phyloP scores from a whole-genome alignment of 2,888 invertebrate genomes.

The Serripes groenlandicus region DNA sequence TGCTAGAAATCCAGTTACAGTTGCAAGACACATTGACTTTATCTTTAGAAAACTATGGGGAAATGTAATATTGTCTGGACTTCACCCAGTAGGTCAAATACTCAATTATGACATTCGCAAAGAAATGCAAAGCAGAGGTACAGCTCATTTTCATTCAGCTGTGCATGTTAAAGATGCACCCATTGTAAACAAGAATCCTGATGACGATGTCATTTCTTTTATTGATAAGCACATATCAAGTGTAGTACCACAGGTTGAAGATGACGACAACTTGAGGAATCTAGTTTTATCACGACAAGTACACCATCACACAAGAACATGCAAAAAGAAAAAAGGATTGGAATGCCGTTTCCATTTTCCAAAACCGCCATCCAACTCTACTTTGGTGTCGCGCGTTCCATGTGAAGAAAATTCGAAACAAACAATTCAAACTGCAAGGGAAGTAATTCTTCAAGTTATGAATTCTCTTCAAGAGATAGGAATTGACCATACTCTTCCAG shows the following conservation, averaged over 20 bases:
- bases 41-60: conserved; percentile 33
- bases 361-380: conserved; percentile 27
- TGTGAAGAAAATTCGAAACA: conserved; percentile 28
- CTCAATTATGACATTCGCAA: conserved; percentile 51
- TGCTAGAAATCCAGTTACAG: conserved; percentile 59
- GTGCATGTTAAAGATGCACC: conserved; percentile 56
- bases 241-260: conserved; percentile 30
- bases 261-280: conserved; percentile 15
- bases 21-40: conserved; percentile 58
- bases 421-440: neutral
- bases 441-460: conserved; percentile 4
- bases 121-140: conserved; percentile 61
- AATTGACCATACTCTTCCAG: neutral
- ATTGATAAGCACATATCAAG: conserved; percentile 33
- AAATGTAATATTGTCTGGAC: conserved; percentile 48
- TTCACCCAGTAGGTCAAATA: conserved; percentile 58
- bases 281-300: conserved; percentile 47
- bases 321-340: conserved; percentile 46
- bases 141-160: conserved; percentile 61
- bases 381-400: conserved; percentile 26
- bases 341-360: conserved; percentile 48
- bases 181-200: conserved; percentile 40
- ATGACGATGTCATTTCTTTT: conserved; percentile 42
- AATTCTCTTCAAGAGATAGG: neutral
- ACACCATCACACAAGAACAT: conserved; percentile 54